A percentile compares a stretch with the other conserved stretches of the same genome.
These are phyloP conservation scores for Eristalinus aeneus DNA, from an alignment of 2,888 invertebrate genomes.

Conservation along the genomic window DNA sequence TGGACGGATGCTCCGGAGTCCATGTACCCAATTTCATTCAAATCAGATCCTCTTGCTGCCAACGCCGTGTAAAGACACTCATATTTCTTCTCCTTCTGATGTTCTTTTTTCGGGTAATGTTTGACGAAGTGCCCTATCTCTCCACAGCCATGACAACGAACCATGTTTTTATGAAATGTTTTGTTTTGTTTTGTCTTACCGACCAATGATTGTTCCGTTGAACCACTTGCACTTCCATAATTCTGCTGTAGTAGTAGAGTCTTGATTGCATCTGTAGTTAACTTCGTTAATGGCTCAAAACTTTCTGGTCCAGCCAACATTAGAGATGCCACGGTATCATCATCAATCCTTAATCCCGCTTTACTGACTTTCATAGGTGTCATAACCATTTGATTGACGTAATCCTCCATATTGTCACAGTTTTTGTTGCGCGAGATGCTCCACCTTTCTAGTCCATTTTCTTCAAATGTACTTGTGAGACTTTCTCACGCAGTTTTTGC, in stretches of 20 bases:
- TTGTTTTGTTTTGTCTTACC: not conserved
- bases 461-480: too few species aligned
- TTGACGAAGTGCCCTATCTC: not conserved
- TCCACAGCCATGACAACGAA: not conserved
- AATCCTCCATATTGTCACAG: too few species aligned
- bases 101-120: not conserved
- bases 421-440: too few species aligned
- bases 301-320: too few species aligned
- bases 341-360: too few species aligned
- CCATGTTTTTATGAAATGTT: not conserved
- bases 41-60: not conserved
- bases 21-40: not conserved
- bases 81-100: not conserved
- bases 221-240: not conserved
- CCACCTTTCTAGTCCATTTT: too few species aligned
- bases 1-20: not conserved
- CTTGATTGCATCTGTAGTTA: too few species aligned
- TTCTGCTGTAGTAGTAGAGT: constrained; percentile 40
- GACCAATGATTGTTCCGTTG: not conserved
- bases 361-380: too few species aligned
- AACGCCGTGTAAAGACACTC: not conserved
- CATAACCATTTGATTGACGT: too few species aligned
- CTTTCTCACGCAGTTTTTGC: too few species aligned
- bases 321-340: too few species aligned
- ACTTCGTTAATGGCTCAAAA: too few species aligned